phyloP scores from a whole-genome alignment of 2,113 vertebrate species.

The Labrus mixtus region DNA sequence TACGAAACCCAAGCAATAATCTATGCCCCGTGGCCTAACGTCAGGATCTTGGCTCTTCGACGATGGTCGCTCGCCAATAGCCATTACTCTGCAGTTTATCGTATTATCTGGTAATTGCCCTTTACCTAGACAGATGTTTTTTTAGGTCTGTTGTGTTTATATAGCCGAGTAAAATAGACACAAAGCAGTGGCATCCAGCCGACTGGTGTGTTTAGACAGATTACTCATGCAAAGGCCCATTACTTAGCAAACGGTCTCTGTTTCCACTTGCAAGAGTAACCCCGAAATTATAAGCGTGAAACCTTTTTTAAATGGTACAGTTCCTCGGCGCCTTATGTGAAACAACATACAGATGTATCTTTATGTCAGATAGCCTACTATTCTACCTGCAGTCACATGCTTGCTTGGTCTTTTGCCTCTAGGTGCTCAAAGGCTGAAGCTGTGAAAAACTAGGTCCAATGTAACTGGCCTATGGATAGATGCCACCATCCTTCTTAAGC shows the following conservation, averaged over 20 bases:
- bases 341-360: neutral
- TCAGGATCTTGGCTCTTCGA: constrained; percentile 57
- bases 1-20: constrained; percentile 67
- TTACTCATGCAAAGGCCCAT: constrained; percentile 56
- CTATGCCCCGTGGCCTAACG: constrained; percentile 72
- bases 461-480: neutral
- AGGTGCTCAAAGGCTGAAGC: neutral
- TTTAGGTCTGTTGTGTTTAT: neutral
- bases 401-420: constrained; percentile 8
- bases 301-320: neutral
- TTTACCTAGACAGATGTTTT: constrained; percentile 11
- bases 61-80: constrained; percentile 53
- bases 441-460: neutral
- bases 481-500: neutral
- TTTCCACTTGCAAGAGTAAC: neutral
- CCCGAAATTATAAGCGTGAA: neutral
- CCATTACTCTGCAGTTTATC: constrained; percentile 41
- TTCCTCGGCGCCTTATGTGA: neutral
- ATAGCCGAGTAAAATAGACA: constrained; percentile 11
- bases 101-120: constrained; percentile 16
- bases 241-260: constrained; percentile 30
- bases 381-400: neutral
- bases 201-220: constrained; percentile 29
- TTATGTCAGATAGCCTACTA: neutral
- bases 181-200: constrained; percentile 46